These are phyloP conservation scores for Caenorhabditis sulstoni DNA, from an alignment of 2,888 invertebrate species.

Conservation along the genomic window DNA sequence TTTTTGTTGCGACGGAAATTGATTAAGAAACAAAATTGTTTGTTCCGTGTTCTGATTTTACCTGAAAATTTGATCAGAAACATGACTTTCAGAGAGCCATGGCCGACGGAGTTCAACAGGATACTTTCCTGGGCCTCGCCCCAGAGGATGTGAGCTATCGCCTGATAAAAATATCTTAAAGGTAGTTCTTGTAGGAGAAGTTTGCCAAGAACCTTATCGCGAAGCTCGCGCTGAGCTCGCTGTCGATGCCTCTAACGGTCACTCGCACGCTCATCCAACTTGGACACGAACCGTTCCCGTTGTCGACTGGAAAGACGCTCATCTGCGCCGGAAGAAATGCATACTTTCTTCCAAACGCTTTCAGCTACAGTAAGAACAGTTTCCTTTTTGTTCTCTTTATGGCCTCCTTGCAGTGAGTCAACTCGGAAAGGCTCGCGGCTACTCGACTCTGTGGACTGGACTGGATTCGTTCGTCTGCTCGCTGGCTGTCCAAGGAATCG, in stretches of 20 bases:
- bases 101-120: constrained; percentile 53
- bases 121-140: constrained; percentile 55
- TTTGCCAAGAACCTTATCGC: constrained; percentile 67
- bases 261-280: constrained; percentile 75
- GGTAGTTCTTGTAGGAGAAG: constrained; percentile 57
- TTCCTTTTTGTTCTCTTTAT: too few species aligned
- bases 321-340: constrained; percentile 75
- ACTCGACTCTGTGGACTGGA: constrained; percentile 74
- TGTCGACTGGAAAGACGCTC: constrained; percentile 74
- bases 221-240: constrained; percentile 63
- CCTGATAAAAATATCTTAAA: not conserved
- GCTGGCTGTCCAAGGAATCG: constrained; percentile 65
- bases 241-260: constrained; percentile 73
- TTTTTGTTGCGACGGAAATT: too few species aligned
- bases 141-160: constrained; percentile 48
- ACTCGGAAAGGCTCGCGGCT: constrained; percentile 70
- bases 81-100: constrained; percentile 27
- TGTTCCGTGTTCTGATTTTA: too few species aligned
- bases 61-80: not conserved
- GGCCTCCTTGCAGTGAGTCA: constrained; percentile 70
- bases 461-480: constrained; percentile 72
- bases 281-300: constrained; percentile 80
- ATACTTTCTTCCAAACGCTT: constrained; percentile 79
- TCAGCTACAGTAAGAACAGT: constrained; percentile 74
- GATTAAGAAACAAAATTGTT: too few species aligned